Conservation (phyloP, 2,113 vertebrate species). For the Pseudorasbora parva region DNA sequence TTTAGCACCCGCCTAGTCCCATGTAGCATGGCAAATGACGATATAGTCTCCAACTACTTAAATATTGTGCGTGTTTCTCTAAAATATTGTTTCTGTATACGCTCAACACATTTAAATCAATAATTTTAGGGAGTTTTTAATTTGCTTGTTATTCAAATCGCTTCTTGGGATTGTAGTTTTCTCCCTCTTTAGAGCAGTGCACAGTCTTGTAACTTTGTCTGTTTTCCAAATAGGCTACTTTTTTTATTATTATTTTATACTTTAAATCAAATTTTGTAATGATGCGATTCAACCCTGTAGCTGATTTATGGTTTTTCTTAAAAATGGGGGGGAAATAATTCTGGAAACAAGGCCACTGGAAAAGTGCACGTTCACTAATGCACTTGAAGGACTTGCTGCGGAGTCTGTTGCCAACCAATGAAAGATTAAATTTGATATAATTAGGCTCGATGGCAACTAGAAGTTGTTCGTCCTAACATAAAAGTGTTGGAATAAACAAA, state of each 20-base stretch:
- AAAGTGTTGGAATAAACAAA: constrained; percentile 40
- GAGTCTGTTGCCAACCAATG: neutral
- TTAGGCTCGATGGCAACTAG: constrained; percentile 52
- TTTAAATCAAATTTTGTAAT: too few species aligned
- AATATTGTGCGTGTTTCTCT: too few species aligned
- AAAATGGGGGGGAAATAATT: neutral
- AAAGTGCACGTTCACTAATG: neutral
- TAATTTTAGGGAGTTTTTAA: neutral
- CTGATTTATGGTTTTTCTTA: too few species aligned
- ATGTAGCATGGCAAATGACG: neutral
- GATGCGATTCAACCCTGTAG: too few species aligned
- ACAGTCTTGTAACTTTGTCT: too few species aligned
- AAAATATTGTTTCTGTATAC: neutral
- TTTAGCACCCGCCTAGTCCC: neutral
- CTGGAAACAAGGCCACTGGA: neutral
- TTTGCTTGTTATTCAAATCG: neutral
- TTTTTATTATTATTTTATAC: too few species aligned
- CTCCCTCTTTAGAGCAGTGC: neutral
- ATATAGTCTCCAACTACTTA: neutral
- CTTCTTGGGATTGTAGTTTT: neutral
- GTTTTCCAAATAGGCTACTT: too few species aligned
- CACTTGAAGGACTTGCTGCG: neutral
- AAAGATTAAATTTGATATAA: constrained; percentile 30
- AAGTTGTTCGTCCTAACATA: constrained; percentile 32
- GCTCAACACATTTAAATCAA: neutral